Conservation (phyloP, 2,888 invertebrate species). For the Ectobius pallidus region DNA sequence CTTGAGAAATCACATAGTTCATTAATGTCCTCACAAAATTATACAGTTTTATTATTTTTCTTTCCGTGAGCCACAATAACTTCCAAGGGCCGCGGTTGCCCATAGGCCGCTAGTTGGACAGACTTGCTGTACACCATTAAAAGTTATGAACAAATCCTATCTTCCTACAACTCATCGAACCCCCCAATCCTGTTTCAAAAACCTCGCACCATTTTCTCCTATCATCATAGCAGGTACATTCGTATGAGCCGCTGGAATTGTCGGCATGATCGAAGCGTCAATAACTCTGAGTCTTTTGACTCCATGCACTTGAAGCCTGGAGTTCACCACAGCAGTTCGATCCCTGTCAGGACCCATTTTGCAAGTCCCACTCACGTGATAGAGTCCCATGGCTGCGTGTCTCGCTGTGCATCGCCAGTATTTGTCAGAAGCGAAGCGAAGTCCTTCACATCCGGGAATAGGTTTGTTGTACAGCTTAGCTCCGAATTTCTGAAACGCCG, state of each 20-base stretch:
- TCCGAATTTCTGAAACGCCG: conserved; percentile 80
- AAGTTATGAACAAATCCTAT: too few species aligned
- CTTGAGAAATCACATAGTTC: too few species aligned
- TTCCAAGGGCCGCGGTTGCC: too few species aligned
- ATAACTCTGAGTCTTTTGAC: conserved; percentile 51
- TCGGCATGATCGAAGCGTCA: conserved; percentile 53
- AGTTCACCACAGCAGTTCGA: conserved; percentile 35
- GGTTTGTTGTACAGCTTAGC: conserved; percentile 79
- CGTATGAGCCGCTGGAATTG: conserved; percentile 51
- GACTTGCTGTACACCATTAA: too few species aligned
- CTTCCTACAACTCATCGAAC: too few species aligned
- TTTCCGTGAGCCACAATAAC: too few species aligned
- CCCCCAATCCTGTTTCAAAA: conserved; percentile 63
- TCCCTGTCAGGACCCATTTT: conserved; percentile 22
- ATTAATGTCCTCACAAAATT: too few species aligned
- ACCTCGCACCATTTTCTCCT: conserved; percentile 52
- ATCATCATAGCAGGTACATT: conserved; percentile 53
- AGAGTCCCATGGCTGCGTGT: conserved; percentile 70
- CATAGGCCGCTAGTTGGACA: too few species aligned
- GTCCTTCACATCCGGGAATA: conserved; percentile 80
- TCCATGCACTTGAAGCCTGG: conserved; percentile 46
- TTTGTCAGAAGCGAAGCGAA: conserved; percentile 74
- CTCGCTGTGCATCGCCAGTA: conserved; percentile 87
- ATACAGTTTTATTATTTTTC: too few species aligned
- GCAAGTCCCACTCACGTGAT: conserved; percentile 57